Evolutionary conservation across 2,113 vertebrate species (phyloP).

Genomic region (Alces alces): DNA sequence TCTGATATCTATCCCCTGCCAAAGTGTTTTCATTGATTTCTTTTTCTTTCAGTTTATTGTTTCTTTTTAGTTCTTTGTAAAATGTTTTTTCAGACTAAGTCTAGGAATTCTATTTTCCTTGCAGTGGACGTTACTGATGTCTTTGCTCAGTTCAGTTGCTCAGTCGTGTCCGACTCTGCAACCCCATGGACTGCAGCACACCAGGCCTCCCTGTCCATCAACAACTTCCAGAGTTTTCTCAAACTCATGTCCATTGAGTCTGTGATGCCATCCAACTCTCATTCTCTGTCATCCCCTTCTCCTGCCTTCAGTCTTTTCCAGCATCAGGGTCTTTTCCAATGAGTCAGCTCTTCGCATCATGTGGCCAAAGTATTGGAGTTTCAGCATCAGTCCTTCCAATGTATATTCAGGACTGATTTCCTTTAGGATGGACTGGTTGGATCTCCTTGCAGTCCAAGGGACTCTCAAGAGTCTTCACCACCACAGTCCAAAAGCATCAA

Average conservation of each 20-base stretch:
- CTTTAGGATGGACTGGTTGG: neutral
- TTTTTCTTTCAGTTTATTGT: neutral
- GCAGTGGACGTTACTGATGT: neutral
- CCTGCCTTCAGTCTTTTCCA: neutral
- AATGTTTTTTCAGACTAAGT: neutral
- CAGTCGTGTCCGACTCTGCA: neutral
- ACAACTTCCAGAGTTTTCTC: neutral
- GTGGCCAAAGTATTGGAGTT: neutral
- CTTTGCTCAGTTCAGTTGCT: neutral
- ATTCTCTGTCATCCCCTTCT: neutral
- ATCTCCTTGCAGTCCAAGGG: neutral
- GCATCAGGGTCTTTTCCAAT: neutral
- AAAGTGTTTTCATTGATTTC: neutral
- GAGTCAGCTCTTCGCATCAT: neutral
- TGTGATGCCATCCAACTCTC: neutral
- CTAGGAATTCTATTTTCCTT: neutral
- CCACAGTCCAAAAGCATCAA: neutral
- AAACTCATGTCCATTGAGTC: neutral
- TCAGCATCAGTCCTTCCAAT: neutral
- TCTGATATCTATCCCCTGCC: accelerated
- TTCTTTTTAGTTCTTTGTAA: neutral
- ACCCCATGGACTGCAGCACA: accelerated
- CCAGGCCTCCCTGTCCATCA: neutral
- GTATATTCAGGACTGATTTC: neutral
- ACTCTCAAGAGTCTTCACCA: neutral